Evolutionary conservation across 2,113 vertebrate genomes (phyloP), one percentile per base, ranked within the genome.

Genomic region (Nesospiza acunhae): DNA sequence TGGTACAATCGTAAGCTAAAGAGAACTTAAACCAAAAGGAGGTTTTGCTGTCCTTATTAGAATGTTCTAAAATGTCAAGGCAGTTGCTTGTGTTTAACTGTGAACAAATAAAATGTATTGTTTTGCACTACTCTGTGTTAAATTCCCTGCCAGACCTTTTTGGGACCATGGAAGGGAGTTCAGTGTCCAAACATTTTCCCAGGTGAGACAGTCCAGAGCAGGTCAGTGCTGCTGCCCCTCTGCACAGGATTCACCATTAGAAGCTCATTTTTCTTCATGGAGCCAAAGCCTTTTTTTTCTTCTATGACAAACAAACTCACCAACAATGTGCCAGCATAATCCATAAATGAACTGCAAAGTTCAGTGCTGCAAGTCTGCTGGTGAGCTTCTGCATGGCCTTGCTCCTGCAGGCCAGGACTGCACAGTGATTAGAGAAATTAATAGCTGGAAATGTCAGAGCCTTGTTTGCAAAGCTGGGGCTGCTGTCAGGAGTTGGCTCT

Each of bases 21-120:
- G 95, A 97, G 97, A 98, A 96, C 85, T 86, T 95, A 96, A 97
- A 96, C 97, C 97, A 95, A 96, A 97, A 96, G 96, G 96, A 96
- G 96, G 93, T 97, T 97, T 97, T 97, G 98, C 97, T 97, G 98
- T 98, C 98, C 95, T 96, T 96, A 98, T 98, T 98, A 98, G 98
- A 98, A 98, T 96, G 98, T 98, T 98, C 97, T 98, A 97, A 98
- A 98, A 97, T 95, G 97, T 98, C 98, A 98, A 98, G 98, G 99
- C 99, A 98, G 98, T 99, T 99, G 98, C 99, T 99, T 99, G 98
- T 99, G 98, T 99, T 99, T 99, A 99, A 99, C 99, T 99, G 99
- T 99, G 99, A 99, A 99, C 98, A 99, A 99, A 98, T 98, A 98
- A 98, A 98, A 98, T 98, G 97, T 99, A 98, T 99, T 99, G 99